Base-by-base conservation (phyloP, 1,140 invertebrate species). In the Ceratoteleas bidentatus region DNA sequence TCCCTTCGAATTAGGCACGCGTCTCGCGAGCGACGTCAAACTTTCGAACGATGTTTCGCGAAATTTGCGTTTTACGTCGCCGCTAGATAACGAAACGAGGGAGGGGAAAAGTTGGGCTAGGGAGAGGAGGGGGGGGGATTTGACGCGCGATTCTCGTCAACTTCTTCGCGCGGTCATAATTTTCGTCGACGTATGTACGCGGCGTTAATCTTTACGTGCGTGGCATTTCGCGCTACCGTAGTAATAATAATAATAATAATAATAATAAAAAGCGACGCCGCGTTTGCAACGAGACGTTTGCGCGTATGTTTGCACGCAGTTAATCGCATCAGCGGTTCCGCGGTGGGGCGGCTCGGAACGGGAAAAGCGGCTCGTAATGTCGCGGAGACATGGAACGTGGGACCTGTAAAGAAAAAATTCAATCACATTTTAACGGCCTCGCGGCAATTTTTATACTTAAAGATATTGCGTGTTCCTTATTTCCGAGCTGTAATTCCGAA, bases 131-230 rank as follows among this genome's bases (percentile, higher is more conserved):
- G 24, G 24, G 24, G 24, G 24, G 24, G n/a, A n/a, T n/a, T 24
- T 24, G 24, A 24, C 43, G 64, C 14, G 16, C 43, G 47, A 69
- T 40, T 43, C 65, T 77, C 74, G 65, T 77, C 65, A 69, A 69
- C 43, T 69, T 77, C 68, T 77, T 69, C 64, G 73, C 36, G 47
- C 52, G 74, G 69, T 77, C 74, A 68, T 77, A 77, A 77, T 64
- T 77, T 68, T 24, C 24, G 24, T 66, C 57, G 58, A 64, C 57
- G 74, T 64, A 58, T 56, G 56, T 73, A 56, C 24, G 62, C 68
- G 54, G 56, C 58, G 66, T 73, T 65, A 70, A 64, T 64, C 56
- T 80, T 80, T 73, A 80, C 69, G 61, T 62, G 43, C 56, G 60
- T 54, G 54, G 62, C 40, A 72, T 16, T 73, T 73, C 58, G 34